Evolutionary conservation across 2,797 vertebrate species (phyloP).

Genomic region (Adelosebastes latens): DNA sequence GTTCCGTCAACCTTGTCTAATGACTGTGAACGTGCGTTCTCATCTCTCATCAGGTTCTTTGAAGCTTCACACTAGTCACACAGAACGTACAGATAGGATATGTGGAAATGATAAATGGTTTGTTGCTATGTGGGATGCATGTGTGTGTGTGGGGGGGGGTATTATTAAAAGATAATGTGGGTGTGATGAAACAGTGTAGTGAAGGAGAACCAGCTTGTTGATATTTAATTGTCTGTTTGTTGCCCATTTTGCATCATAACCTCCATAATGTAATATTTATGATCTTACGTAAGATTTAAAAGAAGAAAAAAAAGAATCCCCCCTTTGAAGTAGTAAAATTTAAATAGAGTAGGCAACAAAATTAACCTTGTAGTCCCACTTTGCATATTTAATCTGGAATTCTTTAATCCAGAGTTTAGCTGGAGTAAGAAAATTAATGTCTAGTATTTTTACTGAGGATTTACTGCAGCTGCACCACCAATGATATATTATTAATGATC

Average conservation of each 20-base stretch:
- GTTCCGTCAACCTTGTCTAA: conserved; percentile 15
- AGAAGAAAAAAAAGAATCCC: neutral
- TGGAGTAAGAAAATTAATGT: neutral
- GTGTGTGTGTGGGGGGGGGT: neutral
- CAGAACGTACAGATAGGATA: neutral
- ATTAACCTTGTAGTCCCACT: neutral
- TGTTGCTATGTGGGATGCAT: neutral
- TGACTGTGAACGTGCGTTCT: neutral
- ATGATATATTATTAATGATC: neutral
- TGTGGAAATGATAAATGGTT: neutral
- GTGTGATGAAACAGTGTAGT: neutral
- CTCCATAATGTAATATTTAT: neutral
- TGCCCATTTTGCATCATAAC: neutral
- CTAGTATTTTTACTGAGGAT: neutral
- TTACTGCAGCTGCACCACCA: neutral
- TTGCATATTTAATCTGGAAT: neutral
- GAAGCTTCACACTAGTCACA: neutral
- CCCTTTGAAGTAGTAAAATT: neutral
- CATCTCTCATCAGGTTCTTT: neutral
- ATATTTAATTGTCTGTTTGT: neutral
- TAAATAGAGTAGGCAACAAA: neutral
- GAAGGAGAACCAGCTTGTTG: neutral
- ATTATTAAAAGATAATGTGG: neutral
- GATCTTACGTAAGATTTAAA: neutral
- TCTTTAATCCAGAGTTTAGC: neutral